Evolutionary conservation across 2,888 invertebrate genomes (phyloP).

Genomic region (Yponomeuta plumbellus): DNA sequence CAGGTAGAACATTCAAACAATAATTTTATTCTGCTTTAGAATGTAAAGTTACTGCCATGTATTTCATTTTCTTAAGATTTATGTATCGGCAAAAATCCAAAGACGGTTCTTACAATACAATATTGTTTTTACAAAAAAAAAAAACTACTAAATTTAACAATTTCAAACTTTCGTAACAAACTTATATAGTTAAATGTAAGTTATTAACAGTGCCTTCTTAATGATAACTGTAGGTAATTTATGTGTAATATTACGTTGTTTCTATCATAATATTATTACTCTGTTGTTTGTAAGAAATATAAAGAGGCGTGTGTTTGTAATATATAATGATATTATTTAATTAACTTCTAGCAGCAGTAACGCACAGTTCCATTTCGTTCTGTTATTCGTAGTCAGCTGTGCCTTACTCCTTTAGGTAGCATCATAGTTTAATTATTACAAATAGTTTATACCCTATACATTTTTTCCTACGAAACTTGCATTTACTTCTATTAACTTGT

Average conservation of each 20-base stretch:
- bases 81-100: conserved; percentile 10
- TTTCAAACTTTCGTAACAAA: conserved; percentile 17
- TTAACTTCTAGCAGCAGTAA: conserved; percentile 10
- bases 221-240: conserved; percentile 35
- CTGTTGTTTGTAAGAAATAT: conserved; percentile 16
- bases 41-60: background rate
- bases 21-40: background rate
- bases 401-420: background rate
- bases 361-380: background rate
- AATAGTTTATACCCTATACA: background rate
- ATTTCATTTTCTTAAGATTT: background rate
- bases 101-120: background rate
- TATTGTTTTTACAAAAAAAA: background rate
- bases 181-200: conserved; percentile 17
- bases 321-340: conserved; percentile 12
- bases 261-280: conserved; percentile 18
- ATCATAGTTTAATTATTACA: background rate
- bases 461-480: conserved; percentile 8
- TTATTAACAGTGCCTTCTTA: conserved; percentile 27
- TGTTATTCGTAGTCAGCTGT: conserved; percentile 2
- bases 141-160: conserved; percentile 5
- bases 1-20: conserved; percentile 1
- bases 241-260: conserved; percentile 22
- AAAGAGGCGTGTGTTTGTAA: conserved; percentile 18
- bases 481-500: conserved; percentile 9